Evolutionary conservation across 2,888 invertebrate genomes (phyloP).

Genomic region (Epirrhoe alternata): DNA sequence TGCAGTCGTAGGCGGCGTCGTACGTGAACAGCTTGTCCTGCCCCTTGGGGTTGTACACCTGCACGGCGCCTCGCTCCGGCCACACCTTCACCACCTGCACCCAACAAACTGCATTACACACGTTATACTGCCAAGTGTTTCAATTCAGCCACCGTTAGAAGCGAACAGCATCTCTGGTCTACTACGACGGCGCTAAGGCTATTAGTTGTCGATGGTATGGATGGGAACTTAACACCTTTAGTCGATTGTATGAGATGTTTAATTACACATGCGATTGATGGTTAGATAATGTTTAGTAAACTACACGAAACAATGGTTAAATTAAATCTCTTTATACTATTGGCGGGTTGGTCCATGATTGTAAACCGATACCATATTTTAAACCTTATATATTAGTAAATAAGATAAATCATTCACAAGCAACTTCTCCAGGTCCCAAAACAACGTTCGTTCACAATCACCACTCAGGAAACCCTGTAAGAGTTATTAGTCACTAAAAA

Average conservation of each 20-base stretch:
- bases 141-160: conserved; percentile 16
- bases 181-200: conserved; percentile 7
- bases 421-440: neutral
- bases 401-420: neutral
- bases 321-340: neutral
- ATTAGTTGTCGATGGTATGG: conserved; percentile 4
- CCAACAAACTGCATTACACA: conserved; percentile 1
- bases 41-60: conserved; percentile 94
- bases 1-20: conserved; percentile 97
- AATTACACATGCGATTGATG: neutral
- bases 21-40: conserved; percentile 98
- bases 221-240: neutral
- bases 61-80: conserved; percentile 94
- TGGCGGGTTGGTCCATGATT: neutral
- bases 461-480: neutral
- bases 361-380: neutral
- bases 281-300: neutral
- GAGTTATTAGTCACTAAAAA: conserved; percentile 5
- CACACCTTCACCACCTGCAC: conserved; percentile 91
- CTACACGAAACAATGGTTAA: neutral
- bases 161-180: conserved; percentile 5
- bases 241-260: neutral
- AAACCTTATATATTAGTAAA: neutral
- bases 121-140: neutral
- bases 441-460: neutral